Conservation (phyloP, 1,140 invertebrate species). For the Drosophila ogumai region DNA sequence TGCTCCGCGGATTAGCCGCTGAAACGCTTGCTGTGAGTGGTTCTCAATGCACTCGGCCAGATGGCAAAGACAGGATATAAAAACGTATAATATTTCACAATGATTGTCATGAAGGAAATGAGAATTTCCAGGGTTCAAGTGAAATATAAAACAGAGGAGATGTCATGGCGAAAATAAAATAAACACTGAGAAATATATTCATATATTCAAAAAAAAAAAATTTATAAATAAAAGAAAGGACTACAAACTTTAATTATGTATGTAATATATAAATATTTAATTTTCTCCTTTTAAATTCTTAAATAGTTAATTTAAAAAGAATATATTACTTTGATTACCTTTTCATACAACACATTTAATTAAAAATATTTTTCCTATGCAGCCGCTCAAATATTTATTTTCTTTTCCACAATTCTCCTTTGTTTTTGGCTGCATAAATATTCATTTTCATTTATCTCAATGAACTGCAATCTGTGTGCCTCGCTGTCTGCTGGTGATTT, state of each 20-base stretch:
- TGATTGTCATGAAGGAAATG: conserved; percentile 21
- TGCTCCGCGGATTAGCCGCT: conserved; percentile 50
- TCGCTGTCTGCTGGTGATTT: conserved; percentile 5
- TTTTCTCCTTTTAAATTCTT: background rate
- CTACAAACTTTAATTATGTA: no score
- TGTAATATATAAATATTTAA: no score
- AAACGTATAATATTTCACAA: conserved; percentile 15
- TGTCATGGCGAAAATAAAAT: background rate
- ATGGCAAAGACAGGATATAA: background rate
- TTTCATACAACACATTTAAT: background rate
- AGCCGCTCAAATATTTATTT: background rate
- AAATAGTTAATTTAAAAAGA: background rate
- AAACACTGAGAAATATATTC: background rate
- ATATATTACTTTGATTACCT: background rate
- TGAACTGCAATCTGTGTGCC: conserved; percentile 19
- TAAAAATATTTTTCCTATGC: background rate
- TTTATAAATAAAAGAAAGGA: no score
- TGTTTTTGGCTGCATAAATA: conserved; percentile 16
- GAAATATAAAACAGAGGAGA: background rate
- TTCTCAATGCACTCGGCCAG: conserved; percentile 12
- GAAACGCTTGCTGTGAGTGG: conserved; percentile 28
- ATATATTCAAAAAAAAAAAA: background rate
- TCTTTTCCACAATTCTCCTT: background rate
- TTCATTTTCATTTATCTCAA: conserved; percentile 41
- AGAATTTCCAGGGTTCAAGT: background rate